phyloP scores from a whole-genome alignment of 2,888 invertebrate genomes.

The Drosophila suboccidentalis region DNA sequence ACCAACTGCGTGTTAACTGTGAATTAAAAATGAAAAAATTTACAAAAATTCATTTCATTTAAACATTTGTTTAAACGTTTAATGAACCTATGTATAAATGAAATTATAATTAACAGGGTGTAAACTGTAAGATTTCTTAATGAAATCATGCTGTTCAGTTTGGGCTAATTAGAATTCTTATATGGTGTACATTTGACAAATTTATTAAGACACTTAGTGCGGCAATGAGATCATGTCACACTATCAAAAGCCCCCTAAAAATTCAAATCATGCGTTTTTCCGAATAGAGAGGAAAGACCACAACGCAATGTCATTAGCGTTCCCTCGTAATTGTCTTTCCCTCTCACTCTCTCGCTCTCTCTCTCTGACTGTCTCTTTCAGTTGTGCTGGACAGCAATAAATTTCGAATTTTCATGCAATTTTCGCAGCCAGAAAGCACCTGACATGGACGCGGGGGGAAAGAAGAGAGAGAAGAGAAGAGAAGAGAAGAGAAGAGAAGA shows the following conservation, averaged over 20 bases:
- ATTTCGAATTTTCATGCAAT: slow-evolving; percentile 70
- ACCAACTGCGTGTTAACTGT: too few species aligned
- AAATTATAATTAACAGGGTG: too few species aligned
- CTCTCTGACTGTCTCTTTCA: background rate
- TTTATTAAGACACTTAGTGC: slow-evolving; percentile 16
- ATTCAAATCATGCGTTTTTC: slow-evolving; percentile 30
- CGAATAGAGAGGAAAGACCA: slow-evolving; percentile 17
- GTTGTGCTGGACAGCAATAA: slow-evolving; percentile 52
- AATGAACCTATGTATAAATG: too few species aligned
- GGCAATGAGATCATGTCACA: slow-evolving; percentile 14
- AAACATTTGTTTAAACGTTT: too few species aligned
- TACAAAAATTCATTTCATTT: too few species aligned
- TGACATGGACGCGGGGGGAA: background rate
- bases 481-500: too few species aligned
- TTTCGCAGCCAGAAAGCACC: slow-evolving; percentile 30
- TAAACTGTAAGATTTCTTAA: too few species aligned
- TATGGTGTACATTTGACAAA: slow-evolving; percentile 5
- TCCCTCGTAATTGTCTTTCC: slow-evolving; percentile 4
- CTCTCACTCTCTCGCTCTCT: background rate
- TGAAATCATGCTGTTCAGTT: slow-evolving; percentile 1
- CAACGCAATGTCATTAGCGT: slow-evolving; percentile 43
- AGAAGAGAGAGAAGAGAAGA: too few species aligned
- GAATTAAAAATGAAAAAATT: too few species aligned
- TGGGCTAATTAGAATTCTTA: slow-evolving; percentile 4
- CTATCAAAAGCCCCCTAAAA: slow-evolving; percentile 8